Conservation (phyloP, 2,113 vertebrate genomes). For the Macquaria australasica region DNA sequence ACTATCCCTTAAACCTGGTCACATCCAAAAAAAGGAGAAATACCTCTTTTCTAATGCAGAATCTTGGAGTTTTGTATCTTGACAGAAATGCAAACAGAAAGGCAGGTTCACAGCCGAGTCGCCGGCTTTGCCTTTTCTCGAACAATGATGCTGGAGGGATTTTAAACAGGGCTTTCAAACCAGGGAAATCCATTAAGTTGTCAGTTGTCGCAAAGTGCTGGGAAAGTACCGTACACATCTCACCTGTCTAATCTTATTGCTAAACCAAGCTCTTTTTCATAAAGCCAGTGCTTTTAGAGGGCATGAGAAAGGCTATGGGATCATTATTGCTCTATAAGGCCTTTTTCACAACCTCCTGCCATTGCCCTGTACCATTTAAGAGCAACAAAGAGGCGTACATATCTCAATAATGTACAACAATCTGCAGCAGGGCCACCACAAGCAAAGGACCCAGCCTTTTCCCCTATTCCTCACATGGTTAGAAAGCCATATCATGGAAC, state of each 20-base stretch:
- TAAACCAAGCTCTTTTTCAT: constrained; percentile 41
- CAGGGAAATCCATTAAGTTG: constrained; percentile 74
- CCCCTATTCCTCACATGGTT: background rate
- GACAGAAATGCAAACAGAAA: constrained; percentile 42
- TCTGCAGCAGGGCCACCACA: background rate
- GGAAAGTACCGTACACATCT: constrained; percentile 4
- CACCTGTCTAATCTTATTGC: constrained; percentile 61
- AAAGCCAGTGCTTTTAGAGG: constrained; percentile 1
- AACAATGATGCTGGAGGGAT: constrained; percentile 4
- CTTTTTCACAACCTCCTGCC: constrained; percentile 25
- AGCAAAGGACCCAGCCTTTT: background rate
- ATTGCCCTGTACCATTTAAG: constrained; percentile 34
- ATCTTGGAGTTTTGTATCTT: background rate
- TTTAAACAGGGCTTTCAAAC: constrained; percentile 53
- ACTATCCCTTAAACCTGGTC: constrained; percentile 9
- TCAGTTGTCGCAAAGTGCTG: constrained; percentile 44
- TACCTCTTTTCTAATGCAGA: background rate
- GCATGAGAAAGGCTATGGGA: constrained; percentile 23
- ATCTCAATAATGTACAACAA: constrained; percentile 59
- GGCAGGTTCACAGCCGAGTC: constrained; percentile 28
- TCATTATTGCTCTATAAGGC: constrained; percentile 8
- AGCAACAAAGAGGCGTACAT: constrained; percentile 31
- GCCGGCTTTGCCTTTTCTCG: background rate
- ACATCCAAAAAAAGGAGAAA: constrained; percentile 10
- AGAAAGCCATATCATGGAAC: constrained; percentile 25